A percentile compares a stretch with the other conserved stretches of the same genome.
These are phyloP conservation scores for Drosophila niveifrons DNA, from an alignment of 2,888 invertebrate genomes.

Conservation along the genomic window DNA sequence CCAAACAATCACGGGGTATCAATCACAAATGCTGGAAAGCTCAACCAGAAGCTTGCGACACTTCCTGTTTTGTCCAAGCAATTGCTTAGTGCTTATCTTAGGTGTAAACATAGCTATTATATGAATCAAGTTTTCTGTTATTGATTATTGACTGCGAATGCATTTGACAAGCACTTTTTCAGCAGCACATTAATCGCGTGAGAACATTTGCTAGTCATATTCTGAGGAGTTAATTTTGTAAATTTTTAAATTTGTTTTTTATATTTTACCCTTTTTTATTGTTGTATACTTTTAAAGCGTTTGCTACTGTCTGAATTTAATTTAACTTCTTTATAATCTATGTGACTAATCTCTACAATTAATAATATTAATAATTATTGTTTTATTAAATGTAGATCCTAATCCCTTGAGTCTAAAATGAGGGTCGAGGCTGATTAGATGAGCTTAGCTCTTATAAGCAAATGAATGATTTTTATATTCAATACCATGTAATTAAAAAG, in stretches of 20 bases:
- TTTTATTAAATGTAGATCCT: background rate
- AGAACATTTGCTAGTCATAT: background rate
- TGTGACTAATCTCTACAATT: no score
- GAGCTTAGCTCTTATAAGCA: background rate
- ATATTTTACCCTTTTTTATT: background rate
- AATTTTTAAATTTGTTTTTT: background rate
- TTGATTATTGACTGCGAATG: constrained; percentile 5
- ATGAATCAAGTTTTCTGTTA: constrained; percentile 1
- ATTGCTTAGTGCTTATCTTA: background rate
- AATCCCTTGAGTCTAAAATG: background rate
- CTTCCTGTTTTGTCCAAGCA: constrained; percentile 33
- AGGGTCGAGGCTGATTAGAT: background rate
- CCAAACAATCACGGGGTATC: constrained; percentile 1
- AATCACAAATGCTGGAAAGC: constrained; percentile 6
- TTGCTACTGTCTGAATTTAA: background rate
- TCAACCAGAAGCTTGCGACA: constrained; percentile 2
- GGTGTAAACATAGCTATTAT: constrained; percentile 2
- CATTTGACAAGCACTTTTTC: background rate
- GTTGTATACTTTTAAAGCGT: background rate
- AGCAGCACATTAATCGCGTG: background rate
- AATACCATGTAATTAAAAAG: background rate
- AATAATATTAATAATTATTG: no score
- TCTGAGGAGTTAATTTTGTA: background rate
- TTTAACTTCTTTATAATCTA: no score
- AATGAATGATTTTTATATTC: no score